phyloP scores from a whole-genome alignment of 2,113 vertebrate genomes.

The Macquaria ambigua region DNA sequence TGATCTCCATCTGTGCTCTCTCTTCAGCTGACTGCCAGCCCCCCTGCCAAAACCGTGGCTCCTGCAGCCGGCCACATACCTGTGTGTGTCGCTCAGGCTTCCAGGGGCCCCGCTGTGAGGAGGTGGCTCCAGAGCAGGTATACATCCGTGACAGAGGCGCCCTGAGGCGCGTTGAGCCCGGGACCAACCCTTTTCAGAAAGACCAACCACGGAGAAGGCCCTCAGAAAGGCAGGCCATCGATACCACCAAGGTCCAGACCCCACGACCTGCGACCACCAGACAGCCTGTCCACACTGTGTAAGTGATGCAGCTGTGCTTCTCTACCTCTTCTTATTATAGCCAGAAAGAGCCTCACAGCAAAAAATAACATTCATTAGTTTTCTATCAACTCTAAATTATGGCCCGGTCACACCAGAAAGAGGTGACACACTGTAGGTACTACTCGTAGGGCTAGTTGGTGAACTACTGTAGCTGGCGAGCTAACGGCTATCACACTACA shows the following conservation, averaged over 20 bases:
- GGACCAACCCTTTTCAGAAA: slow-evolving; percentile 74
- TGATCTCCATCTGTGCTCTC: slow-evolving; percentile 70
- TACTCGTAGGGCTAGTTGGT: not conserved
- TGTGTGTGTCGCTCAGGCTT: slow-evolving; percentile 88
- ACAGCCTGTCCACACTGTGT: slow-evolving; percentile 75
- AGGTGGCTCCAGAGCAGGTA: slow-evolving; percentile 86
- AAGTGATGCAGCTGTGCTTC: slow-evolving; percentile 69
- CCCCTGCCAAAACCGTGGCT: slow-evolving; percentile 87
- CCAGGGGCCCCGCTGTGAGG: slow-evolving; percentile 85
- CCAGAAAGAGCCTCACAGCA: not conserved
- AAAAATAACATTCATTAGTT: not conserved
- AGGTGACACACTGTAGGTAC: not conserved
- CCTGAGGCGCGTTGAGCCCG: slow-evolving; percentile 77
- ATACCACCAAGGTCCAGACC: slow-evolving; percentile 69
- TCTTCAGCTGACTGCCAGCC: slow-evolving; percentile 86
- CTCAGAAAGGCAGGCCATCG: slow-evolving; percentile 65
- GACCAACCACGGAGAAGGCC: slow-evolving; percentile 75
- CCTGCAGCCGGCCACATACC: slow-evolving; percentile 86
- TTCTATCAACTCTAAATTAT: not conserved
- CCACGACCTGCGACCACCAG: slow-evolving; percentile 75
- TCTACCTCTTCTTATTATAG: slow-evolving; percentile 28
- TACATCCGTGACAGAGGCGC: slow-evolving; percentile 81
- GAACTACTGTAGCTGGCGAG: not conserved
- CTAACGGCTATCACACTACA: not conserved
- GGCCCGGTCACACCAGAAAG: not conserved